Conservation (phyloP, 2,888 invertebrate species). For the Ethmia dodecea region DNA sequence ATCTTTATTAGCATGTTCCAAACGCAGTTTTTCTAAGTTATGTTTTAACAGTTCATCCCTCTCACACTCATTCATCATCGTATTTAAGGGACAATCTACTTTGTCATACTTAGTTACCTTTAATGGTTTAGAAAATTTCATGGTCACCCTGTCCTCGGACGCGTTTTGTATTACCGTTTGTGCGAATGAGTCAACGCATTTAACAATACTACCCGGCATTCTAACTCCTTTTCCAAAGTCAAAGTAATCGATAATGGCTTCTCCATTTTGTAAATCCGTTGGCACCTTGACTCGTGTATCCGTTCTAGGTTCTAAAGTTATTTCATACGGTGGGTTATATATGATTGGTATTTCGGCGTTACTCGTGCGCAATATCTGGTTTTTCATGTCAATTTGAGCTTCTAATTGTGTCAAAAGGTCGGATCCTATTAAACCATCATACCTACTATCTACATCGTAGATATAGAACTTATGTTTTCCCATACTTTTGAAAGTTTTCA, state of each 20-base stretch:
- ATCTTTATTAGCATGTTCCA: no score
- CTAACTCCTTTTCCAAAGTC: neutral
- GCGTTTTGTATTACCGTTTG: no score
- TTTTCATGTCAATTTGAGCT: conserved; percentile 12
- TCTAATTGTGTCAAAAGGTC: conserved; percentile 8
- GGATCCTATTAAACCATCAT: no score
- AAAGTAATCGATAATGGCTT: neutral
- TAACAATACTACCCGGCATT: no score
- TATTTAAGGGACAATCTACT: no score
- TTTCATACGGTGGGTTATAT: conserved; percentile 1
- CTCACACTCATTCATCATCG: no score
- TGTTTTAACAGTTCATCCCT: no score
- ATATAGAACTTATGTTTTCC: conserved; percentile 15
- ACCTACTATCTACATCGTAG: conserved; percentile 13
- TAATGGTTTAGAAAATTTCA: no score
- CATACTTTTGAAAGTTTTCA: conserved; percentile 10
- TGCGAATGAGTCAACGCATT: no score
- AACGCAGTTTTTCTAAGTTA: no score
- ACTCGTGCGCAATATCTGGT: conserved; percentile 7
- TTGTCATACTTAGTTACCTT: no score
- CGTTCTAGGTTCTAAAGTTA: neutral
- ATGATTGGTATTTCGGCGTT: conserved; percentile 8
- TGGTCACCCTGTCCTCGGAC: no score
- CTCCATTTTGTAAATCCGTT: neutral
- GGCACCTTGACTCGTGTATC: neutral